Base-by-base conservation (phyloP, 1,140 invertebrate species). In the Phymastichus coffea region DNA sequence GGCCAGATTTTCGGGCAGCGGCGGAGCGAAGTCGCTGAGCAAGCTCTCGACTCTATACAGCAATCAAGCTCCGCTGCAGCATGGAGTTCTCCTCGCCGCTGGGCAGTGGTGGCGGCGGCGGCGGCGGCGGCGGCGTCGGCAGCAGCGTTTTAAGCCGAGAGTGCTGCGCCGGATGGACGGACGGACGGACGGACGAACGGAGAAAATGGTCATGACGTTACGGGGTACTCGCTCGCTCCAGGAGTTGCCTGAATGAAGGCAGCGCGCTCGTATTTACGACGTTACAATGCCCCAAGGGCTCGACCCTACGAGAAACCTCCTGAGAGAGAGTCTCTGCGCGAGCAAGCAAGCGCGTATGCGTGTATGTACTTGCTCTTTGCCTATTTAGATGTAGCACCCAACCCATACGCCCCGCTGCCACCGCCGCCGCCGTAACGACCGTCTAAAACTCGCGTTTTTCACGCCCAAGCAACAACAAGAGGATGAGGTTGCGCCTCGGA, bases 231-330 rank as follows among this genome's bases (percentile, higher is more conserved):
- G 46, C 41, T n/a, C 58, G 58, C 53, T 63, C 8, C 17, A 22
- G 30, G 28, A 33, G 28, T 12, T 33, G 6, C 33, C 19, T 35
- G 67, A 69, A 59, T 69, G 65, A 70, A 69, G 68, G 53, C 37
- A 51, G 48, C 51, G 54, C 64, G 70, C 22, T 65, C 70, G 70
- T 78, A 78, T 80, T 80, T 79, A 80, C 77, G 76, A 78, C 69
- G 75, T 77, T 80, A 78, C 78, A 79, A 79, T 79, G 70, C 78
- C 77, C 78, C 66, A 68, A 62, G 77, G 77, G 74, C 75, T 79
- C 75, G 23, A 78, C 78, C 76, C 76, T 75, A 63, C 22, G 47
- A 57, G 46, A 10, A 22, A 15, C n/a, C n/a, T n/a, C n/a, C n/a
- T n/a, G n/a, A n/a, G n/a, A n/a, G n/a, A n/a, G n/a, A n/a, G n/a